A percentile compares a stretch with the other conserved stretches of the same genome.
Evolutionary conservation across 2,888 invertebrate genomes (phyloP).

Genomic region (Lithosia quadra): DNA sequence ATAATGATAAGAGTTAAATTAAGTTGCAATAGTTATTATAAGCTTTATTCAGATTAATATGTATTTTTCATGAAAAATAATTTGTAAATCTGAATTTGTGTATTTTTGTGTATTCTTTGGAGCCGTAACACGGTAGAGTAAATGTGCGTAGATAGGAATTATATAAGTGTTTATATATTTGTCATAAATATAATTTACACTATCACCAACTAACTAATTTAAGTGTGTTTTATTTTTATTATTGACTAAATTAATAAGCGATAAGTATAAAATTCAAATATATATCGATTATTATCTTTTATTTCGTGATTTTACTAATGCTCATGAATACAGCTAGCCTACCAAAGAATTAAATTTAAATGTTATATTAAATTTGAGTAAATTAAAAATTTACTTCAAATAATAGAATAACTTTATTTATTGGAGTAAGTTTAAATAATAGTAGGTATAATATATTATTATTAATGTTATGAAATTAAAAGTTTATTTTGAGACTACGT

Average conservation of each 20-base stretch:
- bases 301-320: slow-evolving; percentile 64
- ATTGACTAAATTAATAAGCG: background rate
- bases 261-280: slow-evolving; percentile 1
- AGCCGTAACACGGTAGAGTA: background rate
- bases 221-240: background rate
- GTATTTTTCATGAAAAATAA: slow-evolving; percentile 21
- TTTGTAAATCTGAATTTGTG: slow-evolving; percentile 13
- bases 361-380: slow-evolving; percentile 39
- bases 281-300: too few relatives aligned
- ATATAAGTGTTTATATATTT: background rate
- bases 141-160: background rate
- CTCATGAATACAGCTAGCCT: slow-evolving; percentile 78
- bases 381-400: slow-evolving; percentile 21
- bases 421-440: slow-evolving; percentile 20
- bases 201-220: background rate
- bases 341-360: slow-evolving; percentile 75
- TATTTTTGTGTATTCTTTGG: background rate
- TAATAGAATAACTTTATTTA: slow-evolving; percentile 24
- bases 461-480: slow-evolving; percentile 27
- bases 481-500: slow-evolving; percentile 19
- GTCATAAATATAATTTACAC: slow-evolving; percentile 3
- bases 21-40: slow-evolving; percentile 8
- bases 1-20: background rate
- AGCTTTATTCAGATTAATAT: slow-evolving; percentile 16
- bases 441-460: slow-evolving; percentile 20